phyloP scores from a whole-genome alignment of 2,888 invertebrate genomes.

The Polydrusus tereticollis region DNA sequence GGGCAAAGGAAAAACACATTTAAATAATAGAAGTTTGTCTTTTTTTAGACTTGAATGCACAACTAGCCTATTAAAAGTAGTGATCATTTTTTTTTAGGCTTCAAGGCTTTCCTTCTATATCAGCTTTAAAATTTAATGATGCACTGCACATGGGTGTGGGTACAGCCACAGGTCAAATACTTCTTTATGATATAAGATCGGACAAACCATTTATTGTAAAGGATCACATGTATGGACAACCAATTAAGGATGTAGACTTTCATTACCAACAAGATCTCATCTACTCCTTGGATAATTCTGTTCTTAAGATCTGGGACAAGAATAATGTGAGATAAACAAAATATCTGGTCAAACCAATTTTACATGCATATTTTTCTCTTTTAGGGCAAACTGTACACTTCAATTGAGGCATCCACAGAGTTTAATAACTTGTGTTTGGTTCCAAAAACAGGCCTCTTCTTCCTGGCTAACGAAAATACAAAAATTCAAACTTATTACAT shows the following conservation, averaged over 20 bases:
- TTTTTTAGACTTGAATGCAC: no score
- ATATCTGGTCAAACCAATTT: not conserved
- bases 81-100: constrained; percentile 69
- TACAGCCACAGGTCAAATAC: constrained; percentile 92
- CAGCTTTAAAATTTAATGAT: constrained; percentile 84
- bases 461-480: constrained; percentile 94
- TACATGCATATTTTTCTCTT: constrained; percentile 54
- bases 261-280: constrained; percentile 84
- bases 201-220: constrained; percentile 89
- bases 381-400: constrained; percentile 92
- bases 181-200: constrained; percentile 95
- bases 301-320: constrained; percentile 93
- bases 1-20: no score
- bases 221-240: constrained; percentile 94
- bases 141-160: constrained; percentile 88
- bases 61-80: no score
- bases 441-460: constrained; percentile 89
- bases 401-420: constrained; percentile 86
- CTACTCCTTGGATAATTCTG: constrained; percentile 89
- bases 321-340: constrained; percentile 75
- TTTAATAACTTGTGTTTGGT: constrained; percentile 95
- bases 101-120: constrained; percentile 78
- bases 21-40: no score
- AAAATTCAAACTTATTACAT: constrained; percentile 97
- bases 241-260: constrained; percentile 91